These are phyloP conservation scores for Anastatus disparis DNA, from an alignment of 1,140 invertebrate genomes.

Conservation along the genomic window DNA sequence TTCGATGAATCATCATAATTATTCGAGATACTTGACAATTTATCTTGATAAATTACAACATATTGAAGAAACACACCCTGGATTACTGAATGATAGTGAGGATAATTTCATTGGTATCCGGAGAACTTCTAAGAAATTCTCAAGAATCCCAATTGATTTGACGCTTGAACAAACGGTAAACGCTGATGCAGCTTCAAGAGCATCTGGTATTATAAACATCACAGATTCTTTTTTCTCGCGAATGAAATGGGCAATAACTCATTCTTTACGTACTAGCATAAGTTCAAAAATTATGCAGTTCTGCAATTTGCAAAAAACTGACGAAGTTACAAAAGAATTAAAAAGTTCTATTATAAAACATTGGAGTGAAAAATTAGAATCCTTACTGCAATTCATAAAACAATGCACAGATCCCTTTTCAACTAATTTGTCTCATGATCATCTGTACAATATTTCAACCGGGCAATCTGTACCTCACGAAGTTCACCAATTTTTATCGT, in stretches of 20 bases:
- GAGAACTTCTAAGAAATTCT: conserved; percentile 43
- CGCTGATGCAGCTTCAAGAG: too few relatives aligned
- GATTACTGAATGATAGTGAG: too few relatives aligned
- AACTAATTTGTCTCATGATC: conserved; percentile 28
- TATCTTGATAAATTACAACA: too few relatives aligned
- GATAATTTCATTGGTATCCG: conserved; percentile 26
- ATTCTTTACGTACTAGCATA: conserved; percentile 46
- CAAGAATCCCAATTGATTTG: too few relatives aligned
- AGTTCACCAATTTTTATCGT: conserved; percentile 29
- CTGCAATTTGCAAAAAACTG: too few relatives aligned
- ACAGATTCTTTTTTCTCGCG: conserved; percentile 48
- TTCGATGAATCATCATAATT: too few relatives aligned
- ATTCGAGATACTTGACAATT: too few relatives aligned
- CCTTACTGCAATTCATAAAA: conserved; percentile 30
- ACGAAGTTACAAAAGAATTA: conserved; percentile 36
- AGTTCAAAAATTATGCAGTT: conserved; percentile 29
- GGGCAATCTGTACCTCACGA: conserved; percentile 32
- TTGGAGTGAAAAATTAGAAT: conserved; percentile 28
- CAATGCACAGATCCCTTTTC: conserved; percentile 29
- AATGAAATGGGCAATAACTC: conserved; percentile 47
- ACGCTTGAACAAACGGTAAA: too few relatives aligned
- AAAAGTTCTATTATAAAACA: conserved; percentile 19
- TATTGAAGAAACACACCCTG: too few relatives aligned
- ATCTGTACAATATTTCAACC: conserved; percentile 34
- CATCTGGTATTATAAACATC: conserved; percentile 44